Conservation (phyloP, 2,797 vertebrate species). For the Acrossocheilus wenchowensis region DNA sequence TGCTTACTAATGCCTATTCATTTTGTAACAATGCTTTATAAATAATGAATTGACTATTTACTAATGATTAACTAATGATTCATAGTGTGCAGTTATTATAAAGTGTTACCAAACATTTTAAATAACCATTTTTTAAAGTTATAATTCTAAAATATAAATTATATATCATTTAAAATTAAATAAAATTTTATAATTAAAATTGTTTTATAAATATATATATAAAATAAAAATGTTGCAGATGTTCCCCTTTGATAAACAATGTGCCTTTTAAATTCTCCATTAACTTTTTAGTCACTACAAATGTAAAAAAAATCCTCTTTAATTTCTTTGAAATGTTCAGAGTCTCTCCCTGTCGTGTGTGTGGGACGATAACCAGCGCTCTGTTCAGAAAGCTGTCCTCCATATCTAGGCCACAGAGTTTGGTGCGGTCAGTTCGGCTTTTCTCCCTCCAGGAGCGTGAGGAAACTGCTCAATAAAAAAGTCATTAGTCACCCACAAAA, state of each 20-base stretch:
- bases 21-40: too few relatives aligned
- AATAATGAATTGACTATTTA: too few relatives aligned
- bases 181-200: too few relatives aligned
- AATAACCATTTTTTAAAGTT: too few relatives aligned
- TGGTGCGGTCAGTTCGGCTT: slow-evolving; percentile 29
- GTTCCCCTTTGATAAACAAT: not conserved
- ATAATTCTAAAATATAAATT: not conserved
- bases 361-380: not conserved
- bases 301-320: not conserved
- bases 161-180: not conserved
- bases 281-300: not conserved
- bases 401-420: slow-evolving; percentile 23
- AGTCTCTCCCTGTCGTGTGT: not conserved
- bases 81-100: too few relatives aligned
- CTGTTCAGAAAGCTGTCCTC: not conserved
- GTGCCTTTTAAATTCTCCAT: not conserved
- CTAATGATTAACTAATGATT: too few relatives aligned
- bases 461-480: slow-evolving; percentile 62
- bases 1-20: too few relatives aligned
- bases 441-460: slow-evolving; percentile 31
- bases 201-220: too few relatives aligned
- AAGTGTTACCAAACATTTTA: too few relatives aligned
- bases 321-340: not conserved
- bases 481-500: slow-evolving; percentile 68
- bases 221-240: not conserved